Base-by-base conservation (phyloP, 2,888 invertebrate genomes). In the Eudemis profundana region DNA sequence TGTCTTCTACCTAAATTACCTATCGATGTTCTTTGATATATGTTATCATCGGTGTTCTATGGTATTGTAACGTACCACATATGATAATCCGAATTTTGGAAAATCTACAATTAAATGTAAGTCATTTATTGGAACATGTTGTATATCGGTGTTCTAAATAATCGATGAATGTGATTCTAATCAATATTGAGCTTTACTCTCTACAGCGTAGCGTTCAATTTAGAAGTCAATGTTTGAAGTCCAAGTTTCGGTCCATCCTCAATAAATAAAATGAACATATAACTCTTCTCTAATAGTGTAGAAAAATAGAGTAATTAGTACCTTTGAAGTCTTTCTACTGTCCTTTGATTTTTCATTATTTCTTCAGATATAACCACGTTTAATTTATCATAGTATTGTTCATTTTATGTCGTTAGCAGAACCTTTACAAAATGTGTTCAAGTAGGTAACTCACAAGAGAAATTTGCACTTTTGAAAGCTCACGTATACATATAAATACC, bases 101-200 rank as follows among this genome's bases (percentile, higher is more conserved):
- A 14, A 23, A 44, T 51, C 42, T 61, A 61, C 51, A 61, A 44
- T 21, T 61, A 51, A 23, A 15, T 44, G 21, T 61, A 61, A 61
- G 56, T 8, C 38, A 56, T 33, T 33, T 57, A 64, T 17, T 50
- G 50, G 56, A 44, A 27, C 57, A 36, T 63, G 15, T 64, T 36
- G 23, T 56, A 33, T 57, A 63, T 64, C 44, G 50, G 64, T 64
- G 51, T 64, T 51, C 36, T 15, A 5, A 21, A 51, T 64, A 51
- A 64, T 64, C 36, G 1, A 51, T 64, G 27, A 44, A 51, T 59
- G 57, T 64, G 50, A 59, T 64, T 64, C 23, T 27, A 21, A 59
- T 23, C 23, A 42, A 57, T 51, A 40, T 38, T 19, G 50, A 64
- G 57, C 44, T 64, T 64, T 64, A 59, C 15, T 36, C n/a, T 49